Conservation (phyloP, 1,140 invertebrate genomes). For the Caenorhabditis inopinata region DNA sequence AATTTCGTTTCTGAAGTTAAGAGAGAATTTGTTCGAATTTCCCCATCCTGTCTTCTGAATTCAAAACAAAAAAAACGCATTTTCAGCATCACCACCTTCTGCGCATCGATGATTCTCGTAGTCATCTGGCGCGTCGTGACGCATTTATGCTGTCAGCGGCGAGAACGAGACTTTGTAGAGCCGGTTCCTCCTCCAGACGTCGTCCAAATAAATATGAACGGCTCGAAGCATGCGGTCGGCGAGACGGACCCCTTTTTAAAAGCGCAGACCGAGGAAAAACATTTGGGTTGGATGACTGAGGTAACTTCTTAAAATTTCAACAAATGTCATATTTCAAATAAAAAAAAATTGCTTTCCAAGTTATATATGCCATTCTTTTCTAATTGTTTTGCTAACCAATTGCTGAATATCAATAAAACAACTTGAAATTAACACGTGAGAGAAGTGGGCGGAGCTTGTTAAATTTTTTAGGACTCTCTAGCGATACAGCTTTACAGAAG, state of each 20-base stretch:
- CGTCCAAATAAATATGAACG: constrained; percentile 90
- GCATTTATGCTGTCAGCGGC: constrained; percentile 64
- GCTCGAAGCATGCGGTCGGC: constrained; percentile 66
- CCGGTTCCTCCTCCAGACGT: neutral
- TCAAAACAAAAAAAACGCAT: neutral
- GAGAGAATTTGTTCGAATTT: neutral
- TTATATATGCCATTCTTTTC: too few species aligned
- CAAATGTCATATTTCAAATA: neutral
- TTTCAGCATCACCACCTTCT: constrained; percentile 66
- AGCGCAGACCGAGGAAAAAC: constrained; percentile 44
- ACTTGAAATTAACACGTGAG: neutral
- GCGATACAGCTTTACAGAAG: constrained; percentile 7
- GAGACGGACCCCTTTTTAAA: constrained; percentile 12
- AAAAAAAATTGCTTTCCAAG: neutral
- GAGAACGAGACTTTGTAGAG: constrained; percentile 54
- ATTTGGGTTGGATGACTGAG: constrained; percentile 46
- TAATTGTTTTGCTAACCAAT: neutral
- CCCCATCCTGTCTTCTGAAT: neutral
- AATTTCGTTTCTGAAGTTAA: neutral
- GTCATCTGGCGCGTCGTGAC: constrained; percentile 65
- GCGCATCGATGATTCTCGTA: constrained; percentile 66
- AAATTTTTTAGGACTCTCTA: constrained; percentile 24
- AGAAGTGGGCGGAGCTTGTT: constrained; percentile 27
- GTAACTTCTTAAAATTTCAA: neutral
- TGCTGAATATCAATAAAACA: neutral